These are phyloP conservation scores for Platyrinchus mystaceus DNA, from an alignment of 2,797 vertebrate genomes.

Conservation along the genomic window DNA sequence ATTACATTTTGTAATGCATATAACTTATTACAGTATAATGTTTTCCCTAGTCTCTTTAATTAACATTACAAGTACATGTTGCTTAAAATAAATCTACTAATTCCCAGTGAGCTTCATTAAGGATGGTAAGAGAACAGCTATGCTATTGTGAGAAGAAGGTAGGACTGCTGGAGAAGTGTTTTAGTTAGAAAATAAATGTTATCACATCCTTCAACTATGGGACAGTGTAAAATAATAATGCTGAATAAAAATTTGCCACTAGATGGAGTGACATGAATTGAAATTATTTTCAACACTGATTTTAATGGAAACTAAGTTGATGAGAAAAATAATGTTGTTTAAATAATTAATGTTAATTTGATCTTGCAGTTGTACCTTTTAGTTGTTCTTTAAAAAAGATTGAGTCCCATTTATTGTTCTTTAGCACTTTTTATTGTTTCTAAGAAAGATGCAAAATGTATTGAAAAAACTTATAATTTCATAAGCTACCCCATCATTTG, in stretches of 20 bases:
- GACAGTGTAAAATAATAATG: background rate
- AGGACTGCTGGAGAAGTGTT: background rate
- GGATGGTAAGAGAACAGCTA: background rate
- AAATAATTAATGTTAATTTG: background rate
- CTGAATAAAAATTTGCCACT: background rate
- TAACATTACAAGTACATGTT: background rate
- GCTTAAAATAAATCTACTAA: constrained; percentile 24
- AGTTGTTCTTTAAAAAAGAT: background rate
- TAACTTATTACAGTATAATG: background rate
- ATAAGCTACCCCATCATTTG: background rate
- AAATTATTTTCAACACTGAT: background rate
- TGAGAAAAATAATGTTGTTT: background rate
- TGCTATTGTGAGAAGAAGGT: background rate
- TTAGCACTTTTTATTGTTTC: background rate
- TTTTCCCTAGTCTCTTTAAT: constrained; percentile 20
- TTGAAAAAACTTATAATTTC: background rate
- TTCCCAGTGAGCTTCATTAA: background rate
- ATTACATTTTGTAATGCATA: background rate
- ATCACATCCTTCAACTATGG: background rate
- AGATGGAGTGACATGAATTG: background rate
- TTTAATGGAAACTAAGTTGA: background rate
- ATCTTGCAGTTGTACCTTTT: background rate
- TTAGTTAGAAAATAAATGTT: background rate
- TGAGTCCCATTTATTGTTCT: background rate
- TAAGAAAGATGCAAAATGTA: background rate